A percentile compares a stretch with the other conserved stretches of the same genome.
phyloP scores from a whole-genome alignment of 2,797 vertebrate genomes.

The Antrozous pallidus region DNA sequence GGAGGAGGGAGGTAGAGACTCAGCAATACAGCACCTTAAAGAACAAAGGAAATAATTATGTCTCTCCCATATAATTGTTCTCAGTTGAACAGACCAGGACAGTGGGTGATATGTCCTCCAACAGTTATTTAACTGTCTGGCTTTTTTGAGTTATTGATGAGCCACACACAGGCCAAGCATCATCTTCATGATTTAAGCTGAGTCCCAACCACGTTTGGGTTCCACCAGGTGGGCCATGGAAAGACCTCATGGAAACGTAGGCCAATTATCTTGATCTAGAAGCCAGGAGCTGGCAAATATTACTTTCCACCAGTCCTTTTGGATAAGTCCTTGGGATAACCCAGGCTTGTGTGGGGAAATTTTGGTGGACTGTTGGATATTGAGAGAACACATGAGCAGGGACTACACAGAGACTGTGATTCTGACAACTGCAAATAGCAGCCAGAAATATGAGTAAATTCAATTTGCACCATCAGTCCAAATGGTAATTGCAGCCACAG shows the following conservation, averaged over 20 bases:
- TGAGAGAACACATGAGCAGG: neutral
- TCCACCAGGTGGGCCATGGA: neutral
- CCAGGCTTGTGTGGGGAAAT: neutral
- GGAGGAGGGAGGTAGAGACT: neutral
- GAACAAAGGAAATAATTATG: neutral
- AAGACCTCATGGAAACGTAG: neutral
- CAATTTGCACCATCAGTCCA: accelerated
- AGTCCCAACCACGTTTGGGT: neutral
- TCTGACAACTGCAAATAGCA: neutral
- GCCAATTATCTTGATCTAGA: neutral
- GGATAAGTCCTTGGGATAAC: neutral
- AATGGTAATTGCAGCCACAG: neutral
- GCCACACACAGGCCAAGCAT: neutral
- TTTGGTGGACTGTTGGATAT: neutral
- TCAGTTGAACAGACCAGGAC: neutral
- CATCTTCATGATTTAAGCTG: neutral
- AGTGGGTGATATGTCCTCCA: neutral
- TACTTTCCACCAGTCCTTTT: neutral
- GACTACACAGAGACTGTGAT: neutral
- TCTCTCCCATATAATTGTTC: neutral
- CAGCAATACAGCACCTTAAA: neutral
- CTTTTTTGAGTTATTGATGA: neutral
- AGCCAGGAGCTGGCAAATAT: neutral
- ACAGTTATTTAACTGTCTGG: neutral
- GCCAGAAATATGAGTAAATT: neutral